phyloP scores from a whole-genome alignment of 2,888 invertebrate genomes.

The Zaprionus obscuricornis region DNA sequence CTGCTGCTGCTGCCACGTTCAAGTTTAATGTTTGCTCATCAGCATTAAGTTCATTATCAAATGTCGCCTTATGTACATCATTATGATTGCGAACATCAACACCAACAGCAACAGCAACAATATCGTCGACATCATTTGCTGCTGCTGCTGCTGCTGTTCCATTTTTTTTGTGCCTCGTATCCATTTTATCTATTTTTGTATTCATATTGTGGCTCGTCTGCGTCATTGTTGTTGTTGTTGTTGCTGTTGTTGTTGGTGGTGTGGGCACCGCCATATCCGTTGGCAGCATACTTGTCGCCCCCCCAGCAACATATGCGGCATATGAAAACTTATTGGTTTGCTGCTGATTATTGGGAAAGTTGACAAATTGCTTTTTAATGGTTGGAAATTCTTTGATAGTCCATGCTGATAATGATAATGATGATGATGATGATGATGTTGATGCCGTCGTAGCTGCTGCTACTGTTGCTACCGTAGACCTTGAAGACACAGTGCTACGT shows the following conservation, averaged over 20 bases:
- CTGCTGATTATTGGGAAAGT: constrained; percentile 46
- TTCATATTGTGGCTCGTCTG: constrained; percentile 45
- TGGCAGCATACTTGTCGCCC: constrained; percentile 14
- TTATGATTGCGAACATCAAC: constrained; percentile 14
- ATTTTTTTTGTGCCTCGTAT: no score
- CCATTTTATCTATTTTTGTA: constrained; percentile 60
- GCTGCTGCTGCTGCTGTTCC: no score
- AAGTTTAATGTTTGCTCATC: constrained; percentile 64
- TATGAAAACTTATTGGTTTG: constrained; percentile 29
- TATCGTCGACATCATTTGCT: constrained; percentile 19
- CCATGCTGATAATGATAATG: no score
- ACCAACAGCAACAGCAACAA: constrained; percentile 5
- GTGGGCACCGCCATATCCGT: constrained; percentile 45
- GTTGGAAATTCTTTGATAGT: constrained; percentile 53
- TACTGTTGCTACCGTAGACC: constrained; percentile 7
- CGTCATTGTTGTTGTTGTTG: constrained; percentile 63
- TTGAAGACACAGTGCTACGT: constrained; percentile 22
- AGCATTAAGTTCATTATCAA: constrained; percentile 72
- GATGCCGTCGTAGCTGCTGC: no score
- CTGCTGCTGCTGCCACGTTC: constrained; percentile 47
- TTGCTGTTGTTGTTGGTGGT: constrained; percentile 27
- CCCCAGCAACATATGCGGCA: constrained; percentile 17
- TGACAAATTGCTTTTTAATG: constrained; percentile 72
- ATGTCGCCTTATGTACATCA: constrained; percentile 49
- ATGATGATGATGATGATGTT: no score